Evolutionary conservation across 2,113 vertebrate species (phyloP).

Genomic region (Leiothrix lutea): DNA sequence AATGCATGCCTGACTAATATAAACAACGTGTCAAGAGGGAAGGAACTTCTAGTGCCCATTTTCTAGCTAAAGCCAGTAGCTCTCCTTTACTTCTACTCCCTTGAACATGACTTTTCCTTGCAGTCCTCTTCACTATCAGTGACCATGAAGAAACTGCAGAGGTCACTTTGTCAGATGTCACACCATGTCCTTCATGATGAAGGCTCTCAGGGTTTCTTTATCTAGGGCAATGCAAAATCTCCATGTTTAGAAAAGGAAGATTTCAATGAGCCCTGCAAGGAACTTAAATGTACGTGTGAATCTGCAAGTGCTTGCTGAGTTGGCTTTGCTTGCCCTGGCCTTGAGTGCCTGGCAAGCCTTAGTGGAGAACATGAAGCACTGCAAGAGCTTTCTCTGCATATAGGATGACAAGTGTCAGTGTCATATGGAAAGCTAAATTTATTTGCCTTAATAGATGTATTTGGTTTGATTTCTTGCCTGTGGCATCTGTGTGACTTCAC

Average conservation of each 20-base stretch:
- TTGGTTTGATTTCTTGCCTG: not conserved
- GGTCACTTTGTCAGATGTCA: not conserved
- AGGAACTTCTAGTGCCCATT: not conserved
- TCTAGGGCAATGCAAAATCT: not conserved
- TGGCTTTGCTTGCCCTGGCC: not conserved
- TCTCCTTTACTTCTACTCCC: not conserved
- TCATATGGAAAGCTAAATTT: not conserved
- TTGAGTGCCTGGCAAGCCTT: not conserved
- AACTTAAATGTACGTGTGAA: rapidly evolving
- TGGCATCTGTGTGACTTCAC: not conserved
- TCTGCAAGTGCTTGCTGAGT: not conserved
- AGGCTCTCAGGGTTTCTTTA: not conserved
- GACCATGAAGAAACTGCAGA: not conserved
- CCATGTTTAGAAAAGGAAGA: not conserved
- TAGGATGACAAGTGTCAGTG: not conserved
- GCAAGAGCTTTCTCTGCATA: not conserved
- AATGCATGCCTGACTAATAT: not conserved
- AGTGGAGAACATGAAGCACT: not conserved
- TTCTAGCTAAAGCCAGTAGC: not conserved
- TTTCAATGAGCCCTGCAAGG: not conserved
- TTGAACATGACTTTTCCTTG: rapidly evolving
- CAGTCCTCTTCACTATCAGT: not conserved
- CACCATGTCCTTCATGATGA: not conserved
- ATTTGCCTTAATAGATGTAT: not conserved
- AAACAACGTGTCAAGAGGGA: not conserved